phyloP scores from a whole-genome alignment of 2,888 invertebrate genomes.

The Venusia cambrica region DNA sequence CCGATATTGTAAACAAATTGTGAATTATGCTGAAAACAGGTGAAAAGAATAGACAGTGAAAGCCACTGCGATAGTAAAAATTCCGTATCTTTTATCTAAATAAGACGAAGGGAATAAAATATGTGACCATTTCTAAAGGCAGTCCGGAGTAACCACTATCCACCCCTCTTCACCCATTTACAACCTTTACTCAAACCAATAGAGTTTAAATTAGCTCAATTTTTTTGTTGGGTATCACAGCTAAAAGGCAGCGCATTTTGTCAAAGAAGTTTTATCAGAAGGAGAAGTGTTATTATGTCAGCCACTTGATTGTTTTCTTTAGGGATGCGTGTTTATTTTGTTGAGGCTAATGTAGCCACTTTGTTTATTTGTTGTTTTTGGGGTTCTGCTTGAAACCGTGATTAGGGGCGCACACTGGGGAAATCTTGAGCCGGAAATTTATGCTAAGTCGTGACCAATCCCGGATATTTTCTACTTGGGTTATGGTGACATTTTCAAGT shows the following conservation, averaged over 20 bases:
- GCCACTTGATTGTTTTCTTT: conserved; percentile 22
- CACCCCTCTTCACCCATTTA: conserved; percentile 14
- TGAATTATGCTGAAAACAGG: too few species aligned
- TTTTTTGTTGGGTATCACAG: conserved; percentile 22
- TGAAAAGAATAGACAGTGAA: too few species aligned
- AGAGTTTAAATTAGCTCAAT: conserved; percentile 11
- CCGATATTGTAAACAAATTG: too few species aligned
- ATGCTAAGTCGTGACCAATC: too few species aligned
- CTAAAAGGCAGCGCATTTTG: conserved; percentile 22
- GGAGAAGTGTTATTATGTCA: conserved; percentile 17
- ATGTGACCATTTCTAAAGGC: conserved; percentile 32
- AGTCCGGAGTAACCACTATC: conserved; percentile 24
- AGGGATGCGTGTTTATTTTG: conserved; percentile 16
- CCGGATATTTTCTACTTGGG: too few species aligned
- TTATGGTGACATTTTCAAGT: too few species aligned
- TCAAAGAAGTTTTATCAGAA: conserved; percentile 22
- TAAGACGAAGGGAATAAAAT: conserved; percentile 20
- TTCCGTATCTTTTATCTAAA: conserved; percentile 17
- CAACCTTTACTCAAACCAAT: conserved; percentile 15
- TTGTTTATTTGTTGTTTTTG: conserved; percentile 4
- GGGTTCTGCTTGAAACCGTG: background rate
- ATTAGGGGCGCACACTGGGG: background rate
- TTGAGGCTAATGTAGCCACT: conserved; percentile 13
- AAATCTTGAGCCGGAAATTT: too few species aligned
- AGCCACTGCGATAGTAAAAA: too few species aligned